Evolutionary conservation across 2,888 invertebrate species (phyloP).

Genomic region (Schizotus pectinicornis): DNA sequence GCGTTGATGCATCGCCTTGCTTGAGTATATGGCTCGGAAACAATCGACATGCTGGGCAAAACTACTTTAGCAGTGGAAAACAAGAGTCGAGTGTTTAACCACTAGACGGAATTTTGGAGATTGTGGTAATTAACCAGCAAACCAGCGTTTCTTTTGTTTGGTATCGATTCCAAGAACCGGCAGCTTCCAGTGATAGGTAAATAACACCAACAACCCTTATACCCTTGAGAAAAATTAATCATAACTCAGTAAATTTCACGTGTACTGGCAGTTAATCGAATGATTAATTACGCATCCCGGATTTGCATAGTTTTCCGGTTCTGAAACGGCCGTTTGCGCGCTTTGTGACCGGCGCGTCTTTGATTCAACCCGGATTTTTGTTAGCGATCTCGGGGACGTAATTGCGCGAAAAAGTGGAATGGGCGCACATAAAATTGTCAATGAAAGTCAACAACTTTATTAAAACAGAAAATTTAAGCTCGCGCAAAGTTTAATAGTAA

Average conservation of each 20-base stretch:
- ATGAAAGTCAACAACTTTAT: constrained; percentile 32
- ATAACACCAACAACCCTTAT: constrained; percentile 17
- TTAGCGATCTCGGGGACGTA: background rate
- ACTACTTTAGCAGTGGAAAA: constrained; percentile 28
- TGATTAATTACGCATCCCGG: constrained; percentile 13
- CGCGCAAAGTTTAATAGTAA: constrained; percentile 40
- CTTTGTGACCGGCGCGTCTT: too few relatives aligned
- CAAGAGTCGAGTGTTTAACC: constrained; percentile 26
- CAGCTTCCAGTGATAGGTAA: constrained; percentile 15
- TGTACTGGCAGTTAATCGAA: constrained; percentile 18
- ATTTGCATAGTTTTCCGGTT: constrained; percentile 8
- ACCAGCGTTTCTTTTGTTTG: constrained; percentile 13
- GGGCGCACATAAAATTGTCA: constrained; percentile 2
- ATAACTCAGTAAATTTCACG: constrained; percentile 21
- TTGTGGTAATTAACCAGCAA: constrained; percentile 15
- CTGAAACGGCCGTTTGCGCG: too few relatives aligned
- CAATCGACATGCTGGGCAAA: constrained; percentile 37
- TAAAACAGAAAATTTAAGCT: constrained; percentile 35
- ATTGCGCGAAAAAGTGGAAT: background rate
- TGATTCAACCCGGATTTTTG: too few relatives aligned
- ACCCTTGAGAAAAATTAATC: constrained; percentile 23
- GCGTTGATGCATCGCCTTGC: constrained; percentile 39
- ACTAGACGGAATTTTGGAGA: constrained; percentile 12
- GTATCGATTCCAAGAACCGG: constrained; percentile 16
- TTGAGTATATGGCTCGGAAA: constrained; percentile 42